Conservation (phyloP, 2,888 invertebrate genomes). For the Cephus pulcher region DNA sequence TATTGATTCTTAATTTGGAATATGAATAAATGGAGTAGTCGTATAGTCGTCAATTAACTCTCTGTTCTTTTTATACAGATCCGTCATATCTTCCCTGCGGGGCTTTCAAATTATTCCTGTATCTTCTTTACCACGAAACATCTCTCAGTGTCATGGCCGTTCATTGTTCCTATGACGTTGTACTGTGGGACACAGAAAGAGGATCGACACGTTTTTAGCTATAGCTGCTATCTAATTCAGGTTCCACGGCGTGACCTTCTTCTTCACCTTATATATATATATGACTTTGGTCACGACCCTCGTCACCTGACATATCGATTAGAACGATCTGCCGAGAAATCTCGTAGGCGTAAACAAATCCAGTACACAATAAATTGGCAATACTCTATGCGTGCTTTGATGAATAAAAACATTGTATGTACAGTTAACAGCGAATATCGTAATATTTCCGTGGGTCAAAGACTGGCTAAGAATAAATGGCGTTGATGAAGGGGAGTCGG, state of each 20-base stretch:
- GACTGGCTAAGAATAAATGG: background rate
- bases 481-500: background rate
- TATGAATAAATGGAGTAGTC: background rate
- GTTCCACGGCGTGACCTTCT: background rate
- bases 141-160: background rate
- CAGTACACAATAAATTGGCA: background rate
- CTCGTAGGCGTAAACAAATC: background rate
- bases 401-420: background rate
- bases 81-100: background rate
- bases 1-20: background rate
- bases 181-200: background rate
- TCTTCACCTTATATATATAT: background rate
- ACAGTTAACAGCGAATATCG: background rate
- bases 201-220: background rate
- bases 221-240: background rate
- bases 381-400: no score
- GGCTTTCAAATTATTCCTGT: background rate
- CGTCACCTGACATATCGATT: background rate
- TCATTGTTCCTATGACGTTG: background rate
- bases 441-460: background rate
- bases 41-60: background rate
- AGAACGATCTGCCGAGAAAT: background rate
- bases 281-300: background rate
- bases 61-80: background rate
- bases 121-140: background rate